These are phyloP conservation scores for Zygogramma bicolorata DNA, from an alignment of 2,888 invertebrate species.

Conservation along the genomic window DNA sequence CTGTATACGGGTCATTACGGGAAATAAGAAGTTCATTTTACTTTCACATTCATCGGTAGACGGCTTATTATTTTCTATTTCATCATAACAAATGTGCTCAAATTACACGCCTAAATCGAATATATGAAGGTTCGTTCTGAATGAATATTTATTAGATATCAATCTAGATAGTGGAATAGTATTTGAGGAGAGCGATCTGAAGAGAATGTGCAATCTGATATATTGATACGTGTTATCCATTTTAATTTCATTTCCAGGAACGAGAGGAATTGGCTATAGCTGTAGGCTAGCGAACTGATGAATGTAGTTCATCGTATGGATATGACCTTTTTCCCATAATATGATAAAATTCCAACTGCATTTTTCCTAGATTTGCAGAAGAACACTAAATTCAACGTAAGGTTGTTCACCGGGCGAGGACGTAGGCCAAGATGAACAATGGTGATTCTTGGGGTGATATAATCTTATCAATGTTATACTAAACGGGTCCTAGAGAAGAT, in stretches of 20 bases:
- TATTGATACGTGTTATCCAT: slow-evolving; percentile 1
- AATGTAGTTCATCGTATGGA: no score
- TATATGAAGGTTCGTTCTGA: slow-evolving; percentile 6
- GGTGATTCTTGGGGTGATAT: no score
- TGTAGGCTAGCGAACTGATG: neutral
- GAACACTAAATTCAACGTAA: no score
- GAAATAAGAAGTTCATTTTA: slow-evolving; percentile 29
- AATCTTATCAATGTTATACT: no score
- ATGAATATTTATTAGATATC: slow-evolving; percentile 13
- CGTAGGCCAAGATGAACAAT: no score
- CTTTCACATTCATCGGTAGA: slow-evolving; percentile 37
- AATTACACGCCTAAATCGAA: slow-evolving; percentile 20
- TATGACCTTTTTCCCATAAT: no score
- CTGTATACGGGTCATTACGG: slow-evolving; percentile 33
- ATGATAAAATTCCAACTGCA: no score
- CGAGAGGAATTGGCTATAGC: neutral
- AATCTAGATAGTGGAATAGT: slow-evolving; percentile 4
- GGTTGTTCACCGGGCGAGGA: no score
- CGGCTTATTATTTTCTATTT: slow-evolving; percentile 28
- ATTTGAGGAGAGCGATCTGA: neutral
- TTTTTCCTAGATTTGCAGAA: no score
- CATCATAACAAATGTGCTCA: slow-evolving; percentile 24
- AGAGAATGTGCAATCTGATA: neutral
- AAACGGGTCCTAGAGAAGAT: no score
- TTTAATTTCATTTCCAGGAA: slow-evolving; percentile 8